Conservation (phyloP, 2,888 invertebrate genomes). For the Tipula confusa region DNA sequence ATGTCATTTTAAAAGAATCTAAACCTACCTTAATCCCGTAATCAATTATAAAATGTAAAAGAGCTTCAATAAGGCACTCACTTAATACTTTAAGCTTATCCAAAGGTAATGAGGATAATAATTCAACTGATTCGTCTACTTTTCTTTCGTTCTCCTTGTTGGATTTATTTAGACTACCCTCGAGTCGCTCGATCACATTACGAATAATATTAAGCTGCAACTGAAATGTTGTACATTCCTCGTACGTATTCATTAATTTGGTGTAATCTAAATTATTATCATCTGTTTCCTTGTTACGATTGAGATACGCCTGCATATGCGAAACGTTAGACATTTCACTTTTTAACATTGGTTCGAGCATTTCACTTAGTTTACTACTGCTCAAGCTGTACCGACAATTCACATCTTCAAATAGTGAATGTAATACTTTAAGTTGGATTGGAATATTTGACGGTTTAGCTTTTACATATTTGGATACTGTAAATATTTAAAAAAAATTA, state of each 20-base stretch:
- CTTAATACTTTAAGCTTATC: conserved; percentile 80
- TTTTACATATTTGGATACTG: conserved; percentile 43
- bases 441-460: conserved; percentile 43
- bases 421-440: conserved; percentile 60
- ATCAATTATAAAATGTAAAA: conserved; percentile 66
- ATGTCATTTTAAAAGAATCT: neutral
- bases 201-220: conserved; percentile 82
- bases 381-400: conserved; percentile 78
- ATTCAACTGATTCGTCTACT: conserved; percentile 47
- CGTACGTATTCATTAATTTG: conserved; percentile 53
- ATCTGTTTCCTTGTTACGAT: conserved; percentile 59
- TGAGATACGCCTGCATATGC: conserved; percentile 79
- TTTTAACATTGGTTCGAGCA: conserved; percentile 71
- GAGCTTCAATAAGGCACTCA: conserved; percentile 75
- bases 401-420: conserved; percentile 71
- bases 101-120: conserved; percentile 62
- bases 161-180: conserved; percentile 48
- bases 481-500: neutral
- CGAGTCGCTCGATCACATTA: conserved; percentile 69
- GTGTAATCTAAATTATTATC: conserved; percentile 50
- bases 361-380: conserved; percentile 74
- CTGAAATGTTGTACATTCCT: conserved; percentile 83
- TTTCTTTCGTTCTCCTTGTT: neutral
- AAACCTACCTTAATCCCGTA: conserved; percentile 50
- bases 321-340: conserved; percentile 77